Percentiles rank a stretch among this genome's conserved stretches.
Conservation (phyloP, 2,797 vertebrate species). For the Galago senegalensis region DNA sequence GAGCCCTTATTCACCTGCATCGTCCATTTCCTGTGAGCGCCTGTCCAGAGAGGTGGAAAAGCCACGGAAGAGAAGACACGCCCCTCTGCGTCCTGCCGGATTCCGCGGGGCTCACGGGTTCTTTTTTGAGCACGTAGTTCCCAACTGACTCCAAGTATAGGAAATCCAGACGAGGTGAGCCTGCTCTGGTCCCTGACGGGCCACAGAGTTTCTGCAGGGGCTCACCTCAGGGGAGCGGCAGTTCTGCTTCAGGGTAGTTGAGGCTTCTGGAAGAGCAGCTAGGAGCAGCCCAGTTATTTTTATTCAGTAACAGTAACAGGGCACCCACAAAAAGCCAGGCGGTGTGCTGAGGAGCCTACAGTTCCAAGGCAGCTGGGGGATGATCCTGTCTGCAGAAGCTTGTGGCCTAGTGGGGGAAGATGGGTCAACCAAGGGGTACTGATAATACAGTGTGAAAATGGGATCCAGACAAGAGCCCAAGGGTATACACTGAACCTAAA, state of each 20-base stretch:
- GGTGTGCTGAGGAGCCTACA: no score
- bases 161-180: not conserved
- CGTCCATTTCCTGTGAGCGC: not conserved
- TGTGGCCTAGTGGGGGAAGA: not conserved
- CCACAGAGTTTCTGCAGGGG: not conserved
- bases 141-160: not conserved
- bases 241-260: not conserved
- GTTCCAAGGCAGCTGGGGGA: not conserved
- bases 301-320: not conserved
- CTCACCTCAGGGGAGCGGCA: not conserved
- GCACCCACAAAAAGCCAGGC: not conserved
- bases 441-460: not conserved
- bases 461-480: not conserved
- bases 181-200: rapidly evolving
- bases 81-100: not conserved
- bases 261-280: not conserved
- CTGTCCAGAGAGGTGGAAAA: not conserved
- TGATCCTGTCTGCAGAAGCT: not conserved
- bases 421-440: not conserved
- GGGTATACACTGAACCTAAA: not conserved
- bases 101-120: not conserved
- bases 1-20: not conserved
- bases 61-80: not conserved
- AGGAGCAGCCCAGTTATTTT: not conserved
- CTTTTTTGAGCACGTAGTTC: not conserved